Evolutionary conservation across 2,888 invertebrate genomes (phyloP).

Genomic region (Heliconius sara): DNA sequence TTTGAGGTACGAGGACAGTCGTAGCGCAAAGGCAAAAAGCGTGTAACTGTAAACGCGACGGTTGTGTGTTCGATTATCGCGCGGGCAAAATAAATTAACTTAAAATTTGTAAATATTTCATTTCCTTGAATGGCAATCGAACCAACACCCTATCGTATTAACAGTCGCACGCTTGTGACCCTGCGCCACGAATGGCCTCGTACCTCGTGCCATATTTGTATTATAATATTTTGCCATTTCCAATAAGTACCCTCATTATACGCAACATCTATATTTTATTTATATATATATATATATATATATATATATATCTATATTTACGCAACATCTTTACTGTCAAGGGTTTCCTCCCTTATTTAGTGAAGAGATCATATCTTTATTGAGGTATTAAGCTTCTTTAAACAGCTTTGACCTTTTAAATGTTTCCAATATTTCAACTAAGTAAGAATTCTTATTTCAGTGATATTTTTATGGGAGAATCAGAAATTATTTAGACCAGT

Average conservation of each 20-base stretch:
- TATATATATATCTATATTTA: no score
- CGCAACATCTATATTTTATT: no score
- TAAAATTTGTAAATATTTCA: not conserved
- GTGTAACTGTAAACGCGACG: not conserved
- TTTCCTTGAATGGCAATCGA: not conserved
- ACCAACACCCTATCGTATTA: not conserved
- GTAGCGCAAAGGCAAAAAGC: no score
- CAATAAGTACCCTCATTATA: not conserved
- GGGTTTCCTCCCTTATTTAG: slow-evolving; percentile 27
- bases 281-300: no score
- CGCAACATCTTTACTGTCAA: slow-evolving; percentile 23
- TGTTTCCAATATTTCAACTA: slow-evolving; percentile 2
- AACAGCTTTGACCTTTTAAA: slow-evolving; percentile 22
- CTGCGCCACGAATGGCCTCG: not conserved
- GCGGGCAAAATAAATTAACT: no score
- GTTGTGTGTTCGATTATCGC: no score
- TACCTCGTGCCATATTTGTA: not conserved
- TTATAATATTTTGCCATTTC: not conserved
- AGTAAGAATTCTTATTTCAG: not conserved
- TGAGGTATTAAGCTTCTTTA: slow-evolving; percentile 20
- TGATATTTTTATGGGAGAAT: not conserved
- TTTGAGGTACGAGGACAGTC: no score
- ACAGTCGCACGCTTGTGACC: not conserved
- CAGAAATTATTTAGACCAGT: not conserved
- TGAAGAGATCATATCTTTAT: slow-evolving; percentile 23